Evolutionary conservation across 2,888 invertebrate species (phyloP), one percentile per base, ranked within the genome.

Genomic region (Fragum sueziense): DNA sequence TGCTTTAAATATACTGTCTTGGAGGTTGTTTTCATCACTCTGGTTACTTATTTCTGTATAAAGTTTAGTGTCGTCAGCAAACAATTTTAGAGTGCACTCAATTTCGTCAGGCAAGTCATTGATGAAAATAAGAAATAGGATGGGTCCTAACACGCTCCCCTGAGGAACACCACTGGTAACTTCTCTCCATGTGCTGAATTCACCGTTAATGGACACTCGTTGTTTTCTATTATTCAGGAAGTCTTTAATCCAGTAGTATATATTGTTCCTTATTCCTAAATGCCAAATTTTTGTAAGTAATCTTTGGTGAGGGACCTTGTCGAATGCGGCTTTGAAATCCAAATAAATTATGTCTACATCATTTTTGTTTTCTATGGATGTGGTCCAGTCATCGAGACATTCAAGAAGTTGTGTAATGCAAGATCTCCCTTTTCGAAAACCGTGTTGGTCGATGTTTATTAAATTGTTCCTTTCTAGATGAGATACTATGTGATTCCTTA

Each of bases 271-370:
- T 22, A 79, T 79, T 1, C 71, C 75, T 33, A 52, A 54, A 3
- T 22, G 22, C 31, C 37, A 27, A 4, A 79, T 47, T 52, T 79
- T 79, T 22, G 59, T 29, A 2, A 79, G 25, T 22, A 79, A 68
- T 52, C 68, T 54, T n/a, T 34, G 11, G 52, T 76, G 75, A 11
- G 75, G 75, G 1, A 76, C 79, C 25, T 47, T 69, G 41, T 79
- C 79, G 37, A 76, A 76, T 0, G 70, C 70, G 20, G 61, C 62
- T 29, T 70, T 29, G n/a, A 79, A 71, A 52, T 79, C 74, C 14
- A 79, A 37, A 27, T 71, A 79, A 22, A 74, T 57, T 9, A 57
- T 34, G 41, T 79, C 79, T 20, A 74, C 14, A 7, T 37, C 22
- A 6, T 70, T 67, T 11, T 33, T 33, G 7, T 67, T 25, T 22